These are phyloP conservation scores for Seira musarum DNA, from an alignment of 2,888 invertebrate genomes.

Conservation along the genomic window DNA sequence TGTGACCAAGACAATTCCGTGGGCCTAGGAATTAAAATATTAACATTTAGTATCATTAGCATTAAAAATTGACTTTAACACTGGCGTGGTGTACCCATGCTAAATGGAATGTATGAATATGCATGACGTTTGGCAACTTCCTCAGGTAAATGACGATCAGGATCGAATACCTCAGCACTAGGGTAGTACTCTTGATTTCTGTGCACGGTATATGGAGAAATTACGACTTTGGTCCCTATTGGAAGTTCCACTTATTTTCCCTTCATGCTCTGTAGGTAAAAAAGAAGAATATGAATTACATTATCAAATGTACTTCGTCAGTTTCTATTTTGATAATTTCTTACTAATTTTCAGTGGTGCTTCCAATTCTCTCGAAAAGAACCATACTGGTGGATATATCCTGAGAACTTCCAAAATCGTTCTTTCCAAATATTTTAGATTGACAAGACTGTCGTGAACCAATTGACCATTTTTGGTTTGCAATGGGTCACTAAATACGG, in stretches of 20 bases:
- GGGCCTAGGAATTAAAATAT: no score
- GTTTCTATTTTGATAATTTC: no score
- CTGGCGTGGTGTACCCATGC: background rate
- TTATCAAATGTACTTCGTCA: no score
- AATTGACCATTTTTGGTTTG: background rate
- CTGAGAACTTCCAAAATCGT: constrained; percentile 31
- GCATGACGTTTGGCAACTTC: background rate
- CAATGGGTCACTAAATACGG: background rate
- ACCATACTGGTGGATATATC: constrained; percentile 19
- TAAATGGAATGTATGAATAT: background rate
- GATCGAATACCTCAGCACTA: background rate
- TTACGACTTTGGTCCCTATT: background rate
- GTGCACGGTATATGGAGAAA: background rate
- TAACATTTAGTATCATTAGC: background rate
- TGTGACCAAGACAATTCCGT: no score
- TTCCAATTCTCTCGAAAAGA: background rate
- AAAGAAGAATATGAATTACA: no score
- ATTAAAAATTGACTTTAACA: background rate
- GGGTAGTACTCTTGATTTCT: background rate
- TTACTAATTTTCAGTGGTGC: no score
- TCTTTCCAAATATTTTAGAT: constrained; percentile 31
- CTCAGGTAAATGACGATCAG: background rate
- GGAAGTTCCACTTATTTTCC: background rate
- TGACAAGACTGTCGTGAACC: background rate
- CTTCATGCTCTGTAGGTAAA: no score